A percentile compares a stretch with the other conserved stretches of the same genome.
Conservation (phyloP, 2,113 vertebrate genomes). For the Anguilla rostrata region DNA sequence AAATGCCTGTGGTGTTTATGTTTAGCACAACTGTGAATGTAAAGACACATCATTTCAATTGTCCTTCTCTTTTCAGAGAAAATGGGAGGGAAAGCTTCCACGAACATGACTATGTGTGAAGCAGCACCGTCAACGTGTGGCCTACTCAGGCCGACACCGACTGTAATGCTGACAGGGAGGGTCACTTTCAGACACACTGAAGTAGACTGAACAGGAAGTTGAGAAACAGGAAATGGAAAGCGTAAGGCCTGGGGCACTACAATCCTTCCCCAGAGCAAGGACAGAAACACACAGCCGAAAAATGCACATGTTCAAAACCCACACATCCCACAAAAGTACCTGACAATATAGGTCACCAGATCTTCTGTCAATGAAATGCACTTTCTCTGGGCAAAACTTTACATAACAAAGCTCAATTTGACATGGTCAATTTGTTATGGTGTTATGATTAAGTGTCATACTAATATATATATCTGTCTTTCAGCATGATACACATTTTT, state of each 20-base stretch:
- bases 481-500: no score
- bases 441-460: no score
- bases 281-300: conserved; percentile 1
- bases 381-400: neutral
- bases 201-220: conserved; percentile 56
- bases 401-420: neutral
- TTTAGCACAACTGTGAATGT: neutral
- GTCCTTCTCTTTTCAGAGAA: neutral
- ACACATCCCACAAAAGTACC: neutral
- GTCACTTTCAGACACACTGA: neutral
- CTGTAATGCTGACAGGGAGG: neutral
- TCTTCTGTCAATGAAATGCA: neutral
- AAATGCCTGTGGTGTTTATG: neutral
- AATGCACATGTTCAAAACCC: neutral
- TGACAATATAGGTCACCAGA: neutral
- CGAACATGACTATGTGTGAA: neutral
- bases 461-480: no score
- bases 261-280: neutral
- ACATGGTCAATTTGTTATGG: no score
- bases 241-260: neutral
- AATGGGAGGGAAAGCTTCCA: neutral
- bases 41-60: neutral
- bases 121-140: no score
- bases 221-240: conserved; percentile 60
- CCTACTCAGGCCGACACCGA: no score